Base-by-base conservation (phyloP, 1,140 invertebrate genomes). In the Oreohelix idahoensis region DNA sequence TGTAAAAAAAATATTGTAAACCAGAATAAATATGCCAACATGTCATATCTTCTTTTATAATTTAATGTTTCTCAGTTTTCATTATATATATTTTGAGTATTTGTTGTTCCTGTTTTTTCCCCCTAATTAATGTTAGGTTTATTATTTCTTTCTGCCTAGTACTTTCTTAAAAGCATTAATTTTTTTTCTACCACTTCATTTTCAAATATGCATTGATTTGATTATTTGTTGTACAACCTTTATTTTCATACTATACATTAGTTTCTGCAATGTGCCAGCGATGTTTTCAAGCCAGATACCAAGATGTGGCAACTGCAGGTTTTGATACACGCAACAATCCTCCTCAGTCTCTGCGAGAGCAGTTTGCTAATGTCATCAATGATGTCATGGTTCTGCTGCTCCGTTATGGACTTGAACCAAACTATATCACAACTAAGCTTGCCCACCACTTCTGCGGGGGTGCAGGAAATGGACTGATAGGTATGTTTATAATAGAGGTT, bases 341-440 rank as follows among this genome's bases (percentile, higher is more conserved):
- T 32, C 35, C 35, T 35, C 77, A 79, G 36, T 42, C 51, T 17
- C 45, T 87, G n/a, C 76, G 81, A 78, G 32, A 23, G 17, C 23
- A 82, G 32, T 90, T 86, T 85, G 88, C 87, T 23, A 69, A 86
- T 0, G 84, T 92, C 32, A 79, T 90, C 23, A 87, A 88, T 45
- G 49, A 85, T 49, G 70, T 90, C 29, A 82, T 92, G 23, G 35
- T 74, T 20, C 58, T 87, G 15, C 83, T 91, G 29, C 74, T 92
- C 17, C 79, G 84, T n/a, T 51, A 89, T 83, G 90, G 91, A n/a
- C 84, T 92, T 0, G 88, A 91, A 84, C 88, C 90, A 39, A 92
- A 92, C 83, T 85, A 87, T 42, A 85, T 79, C 10, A 87, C 87
- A 4, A 81, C 49, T 26, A 86, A 83, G 36, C 83, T 85, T 36